A percentile compares a stretch with the other conserved stretches of the same genome.
Conservation (phyloP, 2,113 vertebrate species). For the Colossoma macropomum region DNA sequence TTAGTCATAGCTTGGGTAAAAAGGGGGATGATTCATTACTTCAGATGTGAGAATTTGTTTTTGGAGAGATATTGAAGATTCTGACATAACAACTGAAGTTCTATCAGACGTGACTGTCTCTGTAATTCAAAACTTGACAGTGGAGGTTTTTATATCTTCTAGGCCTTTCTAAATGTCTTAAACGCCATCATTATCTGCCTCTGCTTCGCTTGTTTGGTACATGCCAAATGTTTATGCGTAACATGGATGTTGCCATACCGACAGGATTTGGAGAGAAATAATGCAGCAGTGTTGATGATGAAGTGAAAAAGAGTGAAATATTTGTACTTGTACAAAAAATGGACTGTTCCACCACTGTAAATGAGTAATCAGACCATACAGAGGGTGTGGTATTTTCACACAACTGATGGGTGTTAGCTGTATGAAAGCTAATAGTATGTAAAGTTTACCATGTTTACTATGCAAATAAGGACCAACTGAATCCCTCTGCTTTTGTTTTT, state of each 20-base stretch:
- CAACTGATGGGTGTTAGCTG: neutral
- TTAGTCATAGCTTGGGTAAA: slow-evolving; percentile 35
- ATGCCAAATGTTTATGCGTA: slow-evolving; percentile 50
- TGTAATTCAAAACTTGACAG: neutral
- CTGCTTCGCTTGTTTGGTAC: slow-evolving; percentile 35
- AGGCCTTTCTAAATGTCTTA: slow-evolving; percentile 2
- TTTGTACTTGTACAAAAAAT: slow-evolving; percentile 3
- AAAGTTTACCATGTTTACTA: neutral
- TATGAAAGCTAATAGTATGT: neutral
- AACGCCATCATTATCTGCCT: slow-evolving; percentile 35
- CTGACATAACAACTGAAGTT: neutral
- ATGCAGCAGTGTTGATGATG: neutral
- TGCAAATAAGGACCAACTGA: neutral
- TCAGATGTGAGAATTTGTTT: slow-evolving; percentile 32
- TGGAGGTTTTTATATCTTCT: neutral
- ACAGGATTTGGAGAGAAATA: slow-evolving; percentile 33
- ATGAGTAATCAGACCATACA: neutral
- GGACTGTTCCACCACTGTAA: neutral
- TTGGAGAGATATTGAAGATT: neutral
- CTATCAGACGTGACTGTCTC: neutral
- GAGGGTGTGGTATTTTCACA: neutral
- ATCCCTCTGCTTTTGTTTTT: neutral
- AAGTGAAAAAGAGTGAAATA: neutral
- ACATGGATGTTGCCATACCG: slow-evolving; percentile 27
- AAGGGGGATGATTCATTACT: slow-evolving; percentile 38